Evolutionary conservation across 2,113 vertebrate species (phyloP).

Genomic region (Hippopotamus amphibius): DNA sequence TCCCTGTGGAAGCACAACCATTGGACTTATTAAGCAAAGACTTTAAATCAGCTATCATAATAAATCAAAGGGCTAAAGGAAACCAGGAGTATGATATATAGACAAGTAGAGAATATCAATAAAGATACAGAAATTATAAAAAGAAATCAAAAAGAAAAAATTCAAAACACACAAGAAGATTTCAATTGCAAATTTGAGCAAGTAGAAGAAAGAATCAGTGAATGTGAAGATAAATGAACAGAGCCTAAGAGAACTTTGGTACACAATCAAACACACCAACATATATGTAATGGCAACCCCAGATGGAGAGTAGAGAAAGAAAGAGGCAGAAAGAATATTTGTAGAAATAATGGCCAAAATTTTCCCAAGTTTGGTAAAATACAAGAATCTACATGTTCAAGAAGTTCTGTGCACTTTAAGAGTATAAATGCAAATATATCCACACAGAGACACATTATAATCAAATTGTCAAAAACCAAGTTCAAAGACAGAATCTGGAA

Average conservation of each 20-base stretch:
- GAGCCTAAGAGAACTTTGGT: neutral
- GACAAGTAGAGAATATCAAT: neutral
- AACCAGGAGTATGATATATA: neutral
- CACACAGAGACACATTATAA: neutral
- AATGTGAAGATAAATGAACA: neutral
- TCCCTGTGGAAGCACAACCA: neutral
- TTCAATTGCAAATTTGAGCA: neutral
- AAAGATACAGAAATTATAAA: neutral
- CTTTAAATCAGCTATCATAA: conserved; percentile 16
- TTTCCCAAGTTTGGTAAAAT: neutral
- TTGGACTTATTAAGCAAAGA: neutral
- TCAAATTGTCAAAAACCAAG: neutral
- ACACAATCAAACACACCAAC: neutral
- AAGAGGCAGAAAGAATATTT: neutral
- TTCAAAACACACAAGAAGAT: neutral
- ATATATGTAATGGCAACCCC: neutral
- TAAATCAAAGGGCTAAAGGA: neutral
- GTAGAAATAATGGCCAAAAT: neutral
- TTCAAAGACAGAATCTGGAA: neutral
- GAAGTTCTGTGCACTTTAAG: neutral
- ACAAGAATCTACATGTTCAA: neutral
- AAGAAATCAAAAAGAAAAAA: neutral
- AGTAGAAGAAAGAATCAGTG: neutral
- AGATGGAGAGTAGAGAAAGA: neutral
- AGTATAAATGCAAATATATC: neutral